A percentile compares a stretch with the other conserved stretches of the same genome.
Conservation (phyloP, 1,140 invertebrate species). For the Drosophila ficusphila region DNA sequence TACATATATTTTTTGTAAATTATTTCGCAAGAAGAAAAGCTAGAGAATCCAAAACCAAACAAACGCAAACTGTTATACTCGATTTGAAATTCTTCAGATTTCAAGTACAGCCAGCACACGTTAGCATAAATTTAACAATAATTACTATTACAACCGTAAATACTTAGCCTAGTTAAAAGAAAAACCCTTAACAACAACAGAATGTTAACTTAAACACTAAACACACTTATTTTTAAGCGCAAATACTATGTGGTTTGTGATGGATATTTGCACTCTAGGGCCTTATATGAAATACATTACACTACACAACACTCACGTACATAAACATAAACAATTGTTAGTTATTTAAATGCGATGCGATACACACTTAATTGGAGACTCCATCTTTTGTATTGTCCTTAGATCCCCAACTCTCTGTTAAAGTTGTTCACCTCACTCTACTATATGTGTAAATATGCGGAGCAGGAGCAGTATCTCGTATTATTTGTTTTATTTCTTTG, state of each 20-base stretch:
- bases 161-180: conserved; percentile 71
- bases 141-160: conserved; percentile 53
- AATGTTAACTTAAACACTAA: conserved; percentile 71
- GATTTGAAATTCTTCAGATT: conserved; percentile 58
- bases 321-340: conserved; percentile 70
- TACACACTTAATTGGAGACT: conserved; percentile 39
- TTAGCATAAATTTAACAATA: conserved; percentile 80
- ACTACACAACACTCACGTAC: conserved; percentile 33
- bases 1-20: conserved; percentile 75
- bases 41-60: conserved; percentile 83
- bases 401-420: conserved; percentile 55
- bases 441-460: conserved; percentile 65
- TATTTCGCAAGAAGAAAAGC: conserved; percentile 78
- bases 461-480: conserved; percentile 43
- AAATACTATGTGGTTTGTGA: conserved; percentile 76
- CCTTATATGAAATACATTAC: conserved; percentile 75
- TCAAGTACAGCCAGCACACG: conserved; percentile 63
- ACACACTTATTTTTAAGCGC: conserved; percentile 71
- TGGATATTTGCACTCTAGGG: conserved; percentile 81
- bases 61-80: conserved; percentile 57
- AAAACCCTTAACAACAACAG: conserved; percentile 44
- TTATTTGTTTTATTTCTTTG: conserved; percentile 71
- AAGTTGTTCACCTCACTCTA: conserved; percentile 65
- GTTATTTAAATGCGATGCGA: conserved; percentile 65
- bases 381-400: conserved; percentile 2